Evolutionary conservation across 2,797 vertebrate genomes (phyloP).

Genomic region (Strix occidentalis): DNA sequence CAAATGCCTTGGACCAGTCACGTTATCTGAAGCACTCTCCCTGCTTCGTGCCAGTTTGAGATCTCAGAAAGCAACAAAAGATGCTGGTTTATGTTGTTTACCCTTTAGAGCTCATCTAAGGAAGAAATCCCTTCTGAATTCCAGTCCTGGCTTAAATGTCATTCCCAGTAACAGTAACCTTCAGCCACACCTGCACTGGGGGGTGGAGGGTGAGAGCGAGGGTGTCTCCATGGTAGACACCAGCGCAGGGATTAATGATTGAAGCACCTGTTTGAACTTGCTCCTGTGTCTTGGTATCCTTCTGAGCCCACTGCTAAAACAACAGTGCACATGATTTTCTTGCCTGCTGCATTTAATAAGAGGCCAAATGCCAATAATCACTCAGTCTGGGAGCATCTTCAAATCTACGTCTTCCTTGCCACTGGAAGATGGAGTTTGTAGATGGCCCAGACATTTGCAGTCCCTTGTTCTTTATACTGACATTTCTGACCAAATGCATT

Average conservation of each 20-base stretch:
- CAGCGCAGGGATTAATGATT: neutral
- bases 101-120: neutral
- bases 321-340: neutral
- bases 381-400: neutral
- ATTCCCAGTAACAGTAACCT: neutral
- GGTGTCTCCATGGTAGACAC: rapidly evolving
- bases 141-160: neutral
- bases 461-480: neutral
- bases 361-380: neutral
- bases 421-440: neutral
- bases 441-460: neutral
- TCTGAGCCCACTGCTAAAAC: neutral
- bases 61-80: neutral
- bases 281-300: neutral
- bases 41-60: neutral
- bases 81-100: neutral
- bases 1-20: rapidly evolving
- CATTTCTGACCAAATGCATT: neutral
- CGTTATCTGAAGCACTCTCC: neutral
- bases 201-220: neutral
- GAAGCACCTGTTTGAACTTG: neutral
- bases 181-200: neutral
- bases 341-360: rapidly evolving
- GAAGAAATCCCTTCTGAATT: neutral
- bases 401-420: no score